Conservation (phyloP, 2,888 invertebrate species). For the Notodonta dromedarius region DNA sequence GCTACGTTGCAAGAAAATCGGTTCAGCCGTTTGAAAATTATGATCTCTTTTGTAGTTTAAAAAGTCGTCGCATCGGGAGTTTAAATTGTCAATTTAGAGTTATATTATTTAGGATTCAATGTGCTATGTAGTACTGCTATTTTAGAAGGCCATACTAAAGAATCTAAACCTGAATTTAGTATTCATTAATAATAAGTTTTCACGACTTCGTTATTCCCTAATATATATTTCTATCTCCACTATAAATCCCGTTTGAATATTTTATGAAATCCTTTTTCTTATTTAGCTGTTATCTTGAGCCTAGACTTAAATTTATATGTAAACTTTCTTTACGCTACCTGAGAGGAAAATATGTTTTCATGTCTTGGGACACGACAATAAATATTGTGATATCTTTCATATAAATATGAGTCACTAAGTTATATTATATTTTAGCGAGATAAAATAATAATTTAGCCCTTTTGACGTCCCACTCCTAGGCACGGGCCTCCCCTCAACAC, state of each 20-base stretch:
- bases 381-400: neutral
- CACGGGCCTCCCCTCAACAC: too few relatives aligned
- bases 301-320: neutral
- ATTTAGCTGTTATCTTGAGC: neutral
- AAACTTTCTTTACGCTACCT: constrained; percentile 1
- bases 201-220: neutral
- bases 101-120: too few relatives aligned
- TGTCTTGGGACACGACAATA: neutral
- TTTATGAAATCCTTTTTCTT: constrained; percentile 1
- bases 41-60: too few relatives aligned
- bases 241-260: constrained; percentile 4
- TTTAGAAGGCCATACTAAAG: too few relatives aligned
- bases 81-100: too few relatives aligned
- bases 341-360: neutral
- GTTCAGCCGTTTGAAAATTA: too few relatives aligned
- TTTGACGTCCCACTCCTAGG: too few relatives aligned
- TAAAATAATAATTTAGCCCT: too few relatives aligned
- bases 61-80: too few relatives aligned
- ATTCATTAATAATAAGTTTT: neutral
- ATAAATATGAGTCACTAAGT: neutral
- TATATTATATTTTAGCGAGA: too few relatives aligned
- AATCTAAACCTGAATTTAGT: neutral
- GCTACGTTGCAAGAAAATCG: too few relatives aligned
- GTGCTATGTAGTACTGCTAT: too few relatives aligned
- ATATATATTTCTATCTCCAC: neutral